A percentile compares a stretch with the other conserved stretches of the same genome.
Conservation (phyloP, 2,888 invertebrate genomes). For the Cepaea hortensis region DNA sequence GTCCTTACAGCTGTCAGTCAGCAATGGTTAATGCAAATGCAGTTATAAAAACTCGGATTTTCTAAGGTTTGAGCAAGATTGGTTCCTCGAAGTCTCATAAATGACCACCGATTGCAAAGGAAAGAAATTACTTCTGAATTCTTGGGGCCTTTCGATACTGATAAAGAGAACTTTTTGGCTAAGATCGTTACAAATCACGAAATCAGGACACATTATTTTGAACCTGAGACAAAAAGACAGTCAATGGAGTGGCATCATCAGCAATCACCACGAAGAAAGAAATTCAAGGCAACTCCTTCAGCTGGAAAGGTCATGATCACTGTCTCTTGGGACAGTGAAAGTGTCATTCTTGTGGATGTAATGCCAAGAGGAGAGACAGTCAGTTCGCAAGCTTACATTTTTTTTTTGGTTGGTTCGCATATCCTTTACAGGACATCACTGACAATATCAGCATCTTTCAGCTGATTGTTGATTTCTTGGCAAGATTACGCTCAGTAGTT, state of each 20-base stretch:
- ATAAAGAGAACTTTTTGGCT: neutral
- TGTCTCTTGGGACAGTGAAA: neutral
- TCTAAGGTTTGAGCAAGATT: neutral
- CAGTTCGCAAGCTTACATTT: too few relatives aligned
- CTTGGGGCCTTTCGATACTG: too few relatives aligned
- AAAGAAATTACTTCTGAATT: neutral
- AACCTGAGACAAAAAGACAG: neutral
- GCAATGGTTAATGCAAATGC: neutral
- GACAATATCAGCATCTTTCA: too few relatives aligned
- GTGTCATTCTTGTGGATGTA: constrained; percentile 15
- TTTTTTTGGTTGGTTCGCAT: too few relatives aligned
- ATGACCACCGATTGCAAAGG: neutral
- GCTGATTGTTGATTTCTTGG: too few relatives aligned
- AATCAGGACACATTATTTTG: neutral
- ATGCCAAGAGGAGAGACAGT: neutral
- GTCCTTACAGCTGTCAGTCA: neutral
- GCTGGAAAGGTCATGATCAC: constrained; percentile 4
- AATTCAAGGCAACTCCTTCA: neutral
- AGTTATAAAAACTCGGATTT: neutral
- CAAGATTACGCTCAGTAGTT: too few relatives aligned
- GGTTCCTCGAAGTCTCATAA: constrained; percentile 7
- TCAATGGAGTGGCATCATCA: neutral
- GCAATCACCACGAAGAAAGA: neutral
- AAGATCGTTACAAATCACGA: neutral
- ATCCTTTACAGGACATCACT: too few relatives aligned